Conservation (phyloP, 2,888 invertebrate genomes). For the Lasioglossum leucozonium region DNA sequence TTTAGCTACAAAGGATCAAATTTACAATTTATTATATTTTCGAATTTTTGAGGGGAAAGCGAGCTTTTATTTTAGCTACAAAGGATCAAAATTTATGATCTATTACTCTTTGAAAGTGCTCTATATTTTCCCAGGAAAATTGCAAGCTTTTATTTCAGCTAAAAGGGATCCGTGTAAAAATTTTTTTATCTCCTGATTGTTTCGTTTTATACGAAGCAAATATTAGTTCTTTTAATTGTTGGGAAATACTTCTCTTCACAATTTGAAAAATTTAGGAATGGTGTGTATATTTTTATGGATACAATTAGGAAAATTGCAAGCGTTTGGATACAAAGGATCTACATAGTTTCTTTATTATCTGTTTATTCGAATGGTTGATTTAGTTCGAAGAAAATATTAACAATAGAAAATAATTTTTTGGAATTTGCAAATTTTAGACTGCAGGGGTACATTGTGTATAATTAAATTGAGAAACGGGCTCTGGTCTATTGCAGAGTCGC, state of each 20-base stretch:
- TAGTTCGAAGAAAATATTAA: not conserved
- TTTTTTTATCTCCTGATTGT: not conserved
- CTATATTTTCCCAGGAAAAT: not conserved
- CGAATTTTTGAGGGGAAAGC: not conserved
- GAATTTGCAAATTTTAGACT: not conserved
- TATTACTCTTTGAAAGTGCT: not conserved
- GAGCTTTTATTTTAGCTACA: not conserved
- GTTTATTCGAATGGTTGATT: not conserved
- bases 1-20: not conserved
- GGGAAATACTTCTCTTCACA: not conserved
- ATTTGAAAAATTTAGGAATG: not conserved
- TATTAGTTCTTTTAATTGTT: not conserved
- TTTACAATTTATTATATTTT: constrained; percentile 10
- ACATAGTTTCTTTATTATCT: not conserved
- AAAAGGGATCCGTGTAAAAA: not conserved
- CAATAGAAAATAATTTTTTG: not conserved
- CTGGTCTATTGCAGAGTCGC: fast-evolving
- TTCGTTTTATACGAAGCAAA: not conserved
- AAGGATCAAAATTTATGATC: not conserved
- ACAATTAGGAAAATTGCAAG: too few relatives aligned
- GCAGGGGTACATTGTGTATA: not conserved
- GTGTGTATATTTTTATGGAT: not conserved
- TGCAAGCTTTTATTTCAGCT: not conserved
- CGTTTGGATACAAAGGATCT: too few relatives aligned
- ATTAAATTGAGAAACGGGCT: not conserved